Evolutionary conservation across 23 tunicate species (phyloP).

Genomic region (Styela plicata): DNA sequence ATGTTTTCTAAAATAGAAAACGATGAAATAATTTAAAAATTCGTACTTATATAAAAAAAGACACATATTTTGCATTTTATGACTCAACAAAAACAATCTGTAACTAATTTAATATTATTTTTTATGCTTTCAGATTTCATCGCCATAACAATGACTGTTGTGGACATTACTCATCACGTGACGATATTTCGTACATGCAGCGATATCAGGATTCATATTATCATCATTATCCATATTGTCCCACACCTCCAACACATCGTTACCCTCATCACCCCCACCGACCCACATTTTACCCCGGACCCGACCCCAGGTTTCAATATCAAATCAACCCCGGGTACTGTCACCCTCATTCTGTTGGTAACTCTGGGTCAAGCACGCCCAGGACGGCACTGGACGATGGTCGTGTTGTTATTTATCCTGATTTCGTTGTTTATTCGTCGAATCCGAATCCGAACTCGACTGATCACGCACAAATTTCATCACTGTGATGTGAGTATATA

Average conservation of each 20-base stretch:
- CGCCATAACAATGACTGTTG: not conserved
- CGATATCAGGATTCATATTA: not conserved
- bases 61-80: no score
- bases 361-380: constrained; percentile 17
- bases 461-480: not conserved
- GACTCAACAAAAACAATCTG: no score
- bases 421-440: not conserved
- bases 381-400: constrained; percentile 13
- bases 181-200: constrained; percentile 1
- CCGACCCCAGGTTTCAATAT: constrained; percentile 14
- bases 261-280: constrained; percentile 1
- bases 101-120: no score
- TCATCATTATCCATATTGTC: not conserved
- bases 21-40: no score
- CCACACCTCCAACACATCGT: not conserved
- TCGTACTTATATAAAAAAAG: no score
- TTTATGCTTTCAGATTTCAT: not conserved
- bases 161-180: constrained; percentile 22
- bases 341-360: constrained; percentile 23
- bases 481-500: constrained; percentile 32
- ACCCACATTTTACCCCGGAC: constrained; percentile 1
- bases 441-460: not conserved
- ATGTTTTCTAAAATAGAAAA: no score
- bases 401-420: constrained; percentile 10
- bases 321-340: constrained; percentile 30